A percentile compares a stretch with the other conserved stretches of the same genome.
These are phyloP conservation scores for Escarpia spicata DNA, from an alignment of 2,888 invertebrate species.

Conservation along the genomic window DNA sequence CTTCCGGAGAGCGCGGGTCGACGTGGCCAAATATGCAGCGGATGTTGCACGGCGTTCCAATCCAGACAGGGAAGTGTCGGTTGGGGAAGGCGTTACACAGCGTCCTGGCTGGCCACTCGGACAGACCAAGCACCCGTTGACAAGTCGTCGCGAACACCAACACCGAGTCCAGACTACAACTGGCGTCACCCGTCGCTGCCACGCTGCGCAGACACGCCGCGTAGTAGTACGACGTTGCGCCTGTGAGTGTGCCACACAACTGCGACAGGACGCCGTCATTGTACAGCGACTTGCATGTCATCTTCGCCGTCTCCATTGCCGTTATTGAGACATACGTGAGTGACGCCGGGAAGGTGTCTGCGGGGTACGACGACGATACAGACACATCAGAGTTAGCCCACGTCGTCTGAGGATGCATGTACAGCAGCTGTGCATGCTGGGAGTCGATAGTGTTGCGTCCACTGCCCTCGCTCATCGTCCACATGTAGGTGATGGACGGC, in stretches of 20 bases:
- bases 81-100: constrained; percentile 42
- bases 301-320: background rate
- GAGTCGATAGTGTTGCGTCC: constrained; percentile 24
- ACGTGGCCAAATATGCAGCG: constrained; percentile 36
- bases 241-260: background rate
- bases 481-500: constrained; percentile 35
- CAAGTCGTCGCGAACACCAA: constrained; percentile 30
- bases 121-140: constrained; percentile 26
- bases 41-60: constrained; percentile 34
- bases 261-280: background rate
- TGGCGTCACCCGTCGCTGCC: background rate
- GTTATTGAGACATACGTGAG: background rate
- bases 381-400: background rate
- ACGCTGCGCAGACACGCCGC: constrained; percentile 14
- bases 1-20: constrained; percentile 20
- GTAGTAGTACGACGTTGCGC: background rate
- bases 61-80: constrained; percentile 36
- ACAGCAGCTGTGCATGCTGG: constrained; percentile 14
- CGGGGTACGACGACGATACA: background rate
- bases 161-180: background rate
- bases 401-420: background rate
- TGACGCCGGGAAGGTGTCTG: background rate
- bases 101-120: constrained; percentile 36
- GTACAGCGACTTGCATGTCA: background rate
- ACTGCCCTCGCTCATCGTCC: constrained; percentile 42